phyloP scores from a whole-genome alignment of 53 echinoderm and acorn worm genomes.

The Pentamera pediparva region DNA sequence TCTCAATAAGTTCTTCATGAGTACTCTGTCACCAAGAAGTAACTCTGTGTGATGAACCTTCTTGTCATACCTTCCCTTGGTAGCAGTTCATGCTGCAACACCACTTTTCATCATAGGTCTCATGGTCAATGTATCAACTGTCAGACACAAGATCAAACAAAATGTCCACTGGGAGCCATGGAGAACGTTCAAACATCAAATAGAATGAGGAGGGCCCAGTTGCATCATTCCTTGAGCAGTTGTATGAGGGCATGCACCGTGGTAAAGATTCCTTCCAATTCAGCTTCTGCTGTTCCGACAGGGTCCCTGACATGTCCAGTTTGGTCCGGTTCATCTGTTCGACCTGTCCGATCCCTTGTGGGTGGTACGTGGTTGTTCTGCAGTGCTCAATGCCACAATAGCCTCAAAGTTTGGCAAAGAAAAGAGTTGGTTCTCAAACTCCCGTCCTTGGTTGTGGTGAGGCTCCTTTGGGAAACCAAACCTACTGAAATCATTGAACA shows the following conservation, averaged over 20 bases:
- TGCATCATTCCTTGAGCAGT: slow-evolving; percentile 2
- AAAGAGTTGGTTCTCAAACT: neutral
- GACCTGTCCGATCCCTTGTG: slow-evolving; percentile 6
- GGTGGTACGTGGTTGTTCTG: slow-evolving; percentile 13
- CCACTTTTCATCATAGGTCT: slow-evolving; percentile 38
- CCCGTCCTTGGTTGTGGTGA: slow-evolving; percentile 5
- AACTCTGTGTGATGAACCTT: slow-evolving; percentile 13
- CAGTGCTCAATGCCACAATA: neutral
- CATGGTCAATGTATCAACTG: neutral
- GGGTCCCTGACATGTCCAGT: slow-evolving; percentile 5
- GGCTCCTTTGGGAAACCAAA: slow-evolving; percentile 1
- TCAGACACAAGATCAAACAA: neutral
- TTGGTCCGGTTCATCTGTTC: slow-evolving; percentile 16
- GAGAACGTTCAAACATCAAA: slow-evolving; percentile 15
- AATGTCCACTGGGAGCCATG: neutral
- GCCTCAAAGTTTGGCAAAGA: neutral
- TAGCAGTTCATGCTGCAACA: slow-evolving; percentile 7
- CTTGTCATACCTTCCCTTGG: slow-evolving; percentile 25
- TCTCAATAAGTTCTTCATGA: slow-evolving; percentile 26
- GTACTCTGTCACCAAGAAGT: slow-evolving; percentile 39
- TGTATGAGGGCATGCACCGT: slow-evolving; percentile 6
- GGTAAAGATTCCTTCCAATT: neutral
- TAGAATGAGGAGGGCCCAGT: slow-evolving; percentile 23
- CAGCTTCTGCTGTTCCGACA: slow-evolving; percentile 6
- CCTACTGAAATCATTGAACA: neutral